Conservation (phyloP, 37 sponge, comb jelly and placozoan genomes). For the Chondrilla cf. caribensis region DNA sequence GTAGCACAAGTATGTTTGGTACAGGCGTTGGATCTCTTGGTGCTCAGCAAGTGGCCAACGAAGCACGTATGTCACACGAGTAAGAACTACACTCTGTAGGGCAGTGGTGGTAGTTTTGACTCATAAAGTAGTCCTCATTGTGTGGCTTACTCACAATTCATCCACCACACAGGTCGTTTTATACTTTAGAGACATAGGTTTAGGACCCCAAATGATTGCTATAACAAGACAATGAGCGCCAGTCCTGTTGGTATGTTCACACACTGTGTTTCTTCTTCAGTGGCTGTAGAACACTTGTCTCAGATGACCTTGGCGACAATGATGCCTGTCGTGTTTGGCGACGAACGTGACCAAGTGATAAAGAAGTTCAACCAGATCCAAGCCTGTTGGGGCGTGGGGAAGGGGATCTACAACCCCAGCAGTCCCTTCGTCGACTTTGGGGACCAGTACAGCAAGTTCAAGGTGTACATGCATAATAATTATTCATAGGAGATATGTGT, state of each 20-base stretch:
- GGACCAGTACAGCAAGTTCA: neutral
- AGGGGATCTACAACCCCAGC: slow-evolving; percentile 46
- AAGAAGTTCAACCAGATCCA: slow-evolving; percentile 89
- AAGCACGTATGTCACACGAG: too few species aligned
- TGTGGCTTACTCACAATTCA: too few species aligned
- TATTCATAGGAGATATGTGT: too few species aligned
- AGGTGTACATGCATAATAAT: neutral
- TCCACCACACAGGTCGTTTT: too few species aligned
- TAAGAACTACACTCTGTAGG: too few species aligned
- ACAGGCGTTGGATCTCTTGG: slow-evolving; percentile 23
- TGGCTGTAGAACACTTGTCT: slow-evolving; percentile 31
- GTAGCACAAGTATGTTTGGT: slow-evolving; percentile 4
- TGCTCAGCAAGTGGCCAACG: neutral
- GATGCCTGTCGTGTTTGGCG: slow-evolving; percentile 81
- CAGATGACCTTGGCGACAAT: slow-evolving; percentile 66
- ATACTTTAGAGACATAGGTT: too few species aligned
- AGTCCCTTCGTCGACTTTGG: slow-evolving; percentile 24
- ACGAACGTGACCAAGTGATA: slow-evolving; percentile 81
- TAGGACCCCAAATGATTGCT: too few species aligned
- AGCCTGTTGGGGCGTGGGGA: slow-evolving; percentile 79
- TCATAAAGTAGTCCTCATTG: too few species aligned
- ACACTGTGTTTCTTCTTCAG: neutral
- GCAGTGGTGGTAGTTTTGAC: too few species aligned
- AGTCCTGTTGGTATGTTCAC: too few species aligned
- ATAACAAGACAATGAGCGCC: too few species aligned